A percentile compares a stretch with the other conserved stretches of the same genome.
Conservation (phyloP, 2,113 vertebrate genomes). For the Apodemus speciosus region DNA sequence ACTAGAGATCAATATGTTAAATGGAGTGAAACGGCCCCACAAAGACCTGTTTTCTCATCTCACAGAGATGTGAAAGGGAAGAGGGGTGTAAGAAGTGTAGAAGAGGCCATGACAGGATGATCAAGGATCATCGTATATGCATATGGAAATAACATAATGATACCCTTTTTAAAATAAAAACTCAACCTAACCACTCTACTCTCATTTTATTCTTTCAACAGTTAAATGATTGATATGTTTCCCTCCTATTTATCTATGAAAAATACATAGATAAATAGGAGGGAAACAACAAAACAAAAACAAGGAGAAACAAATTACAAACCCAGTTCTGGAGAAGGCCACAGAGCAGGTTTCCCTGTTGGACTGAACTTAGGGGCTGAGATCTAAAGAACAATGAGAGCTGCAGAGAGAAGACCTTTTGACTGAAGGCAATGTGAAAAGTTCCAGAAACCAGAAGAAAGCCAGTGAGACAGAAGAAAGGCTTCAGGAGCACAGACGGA, state of each 20-base stretch:
- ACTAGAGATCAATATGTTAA: background rate
- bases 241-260: too few relatives aligned
- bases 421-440: background rate
- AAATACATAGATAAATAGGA: background rate
- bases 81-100: background rate
- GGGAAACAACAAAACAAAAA: background rate
- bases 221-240: background rate
- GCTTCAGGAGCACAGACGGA: fast-evolving
- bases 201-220: slow-evolving; percentile 13
- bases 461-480: background rate
- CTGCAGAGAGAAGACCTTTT: background rate
- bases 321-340: background rate
- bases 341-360: background rate
- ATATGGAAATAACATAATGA: too few relatives aligned
- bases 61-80: background rate
- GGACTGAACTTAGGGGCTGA: background rate
- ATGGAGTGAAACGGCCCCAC: background rate
- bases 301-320: background rate
- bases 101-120: background rate
- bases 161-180: background rate
- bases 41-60: background rate
- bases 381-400: background rate
- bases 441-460: background rate
- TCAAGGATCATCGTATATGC: background rate
- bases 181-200: background rate